These are phyloP conservation scores for Trichacis sp. DNA, from an alignment of 2,888 invertebrate genomes.

Conservation along the genomic window DNA sequence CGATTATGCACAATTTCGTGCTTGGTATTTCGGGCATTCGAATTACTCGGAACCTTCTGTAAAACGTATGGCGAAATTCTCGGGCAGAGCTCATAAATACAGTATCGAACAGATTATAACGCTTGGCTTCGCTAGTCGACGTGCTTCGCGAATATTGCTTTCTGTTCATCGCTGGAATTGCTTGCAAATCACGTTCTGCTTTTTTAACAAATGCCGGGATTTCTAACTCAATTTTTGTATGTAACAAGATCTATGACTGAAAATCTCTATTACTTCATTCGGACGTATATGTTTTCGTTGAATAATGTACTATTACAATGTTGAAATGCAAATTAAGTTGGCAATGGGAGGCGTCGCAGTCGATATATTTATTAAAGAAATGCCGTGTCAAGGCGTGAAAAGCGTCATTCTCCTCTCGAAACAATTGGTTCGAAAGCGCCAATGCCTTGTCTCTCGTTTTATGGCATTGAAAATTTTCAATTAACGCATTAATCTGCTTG, in stretches of 20 bases:
- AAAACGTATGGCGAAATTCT: constrained; percentile 4
- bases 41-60: not conserved
- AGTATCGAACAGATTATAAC: constrained; percentile 11
- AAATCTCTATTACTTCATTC: too few relatives aligned
- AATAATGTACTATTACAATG: too few relatives aligned
- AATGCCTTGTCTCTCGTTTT: constrained; percentile 36
- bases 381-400: constrained; percentile 34
- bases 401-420: constrained; percentile 40
- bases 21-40: not conserved
- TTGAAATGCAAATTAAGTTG: too few relatives aligned
- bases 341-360: too few relatives aligned
- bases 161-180: constrained; percentile 6
- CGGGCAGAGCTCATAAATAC: constrained; percentile 12
- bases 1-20: not conserved
- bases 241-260: not conserved
- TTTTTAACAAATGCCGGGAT: constrained; percentile 1
- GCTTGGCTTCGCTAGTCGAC: not conserved
- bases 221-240: not conserved
- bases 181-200: not conserved
- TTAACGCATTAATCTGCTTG: constrained; percentile 46
- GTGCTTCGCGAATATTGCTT: constrained; percentile 11
- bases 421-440: constrained; percentile 34
- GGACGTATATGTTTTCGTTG: too few relatives aligned
- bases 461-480: constrained; percentile 44
- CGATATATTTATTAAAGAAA: constrained; percentile 35